A percentile compares a stretch with the other conserved stretches of the same genome.
phyloP scores from a whole-genome alignment of 2,888 invertebrate species.

The Orgyia antiqua region DNA sequence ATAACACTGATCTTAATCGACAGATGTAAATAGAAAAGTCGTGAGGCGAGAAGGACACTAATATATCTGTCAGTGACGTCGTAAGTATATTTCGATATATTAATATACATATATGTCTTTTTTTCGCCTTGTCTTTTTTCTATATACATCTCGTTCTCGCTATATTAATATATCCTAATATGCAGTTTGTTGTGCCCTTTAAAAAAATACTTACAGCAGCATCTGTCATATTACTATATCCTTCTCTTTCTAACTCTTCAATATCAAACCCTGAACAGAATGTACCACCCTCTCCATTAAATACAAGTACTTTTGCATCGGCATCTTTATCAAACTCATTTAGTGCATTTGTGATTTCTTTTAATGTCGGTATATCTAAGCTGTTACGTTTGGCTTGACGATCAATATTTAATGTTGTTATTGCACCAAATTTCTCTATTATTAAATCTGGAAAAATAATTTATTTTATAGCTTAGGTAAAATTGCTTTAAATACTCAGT shows the following conservation, averaged over 20 bases:
- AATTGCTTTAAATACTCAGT: too few relatives aligned
- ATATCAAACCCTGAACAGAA: slow-evolving; percentile 97
- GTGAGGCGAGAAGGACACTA: too few relatives aligned
- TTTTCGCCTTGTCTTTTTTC: too few relatives aligned
- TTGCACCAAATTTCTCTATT: slow-evolving; percentile 79
- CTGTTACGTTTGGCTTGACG: slow-evolving; percentile 90
- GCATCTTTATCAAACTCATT: slow-evolving; percentile 88
- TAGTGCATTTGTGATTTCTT: slow-evolving; percentile 84
- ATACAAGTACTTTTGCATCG: slow-evolving; percentile 83
- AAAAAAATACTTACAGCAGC: slow-evolving; percentile 64
- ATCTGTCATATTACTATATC: slow-evolving; percentile 55
- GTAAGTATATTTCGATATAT: too few relatives aligned
- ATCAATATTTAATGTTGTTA: slow-evolving; percentile 92
- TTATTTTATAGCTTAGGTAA: too few relatives aligned
- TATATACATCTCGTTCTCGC: too few relatives aligned
- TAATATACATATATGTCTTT: too few relatives aligned
- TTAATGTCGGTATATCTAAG: slow-evolving; percentile 83
- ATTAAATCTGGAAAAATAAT: slow-evolving; percentile 55
- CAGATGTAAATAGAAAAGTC: too few relatives aligned
- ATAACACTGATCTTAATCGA: too few relatives aligned
- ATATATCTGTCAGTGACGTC: too few relatives aligned
- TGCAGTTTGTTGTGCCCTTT: too few relatives aligned
- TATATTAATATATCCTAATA: too few relatives aligned
- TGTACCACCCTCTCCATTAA: slow-evolving; percentile 94
- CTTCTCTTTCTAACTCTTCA: slow-evolving; percentile 80